Evolutionary conservation across 2,113 vertebrate species (phyloP).

Genomic region (Probosciger aterrimus): DNA sequence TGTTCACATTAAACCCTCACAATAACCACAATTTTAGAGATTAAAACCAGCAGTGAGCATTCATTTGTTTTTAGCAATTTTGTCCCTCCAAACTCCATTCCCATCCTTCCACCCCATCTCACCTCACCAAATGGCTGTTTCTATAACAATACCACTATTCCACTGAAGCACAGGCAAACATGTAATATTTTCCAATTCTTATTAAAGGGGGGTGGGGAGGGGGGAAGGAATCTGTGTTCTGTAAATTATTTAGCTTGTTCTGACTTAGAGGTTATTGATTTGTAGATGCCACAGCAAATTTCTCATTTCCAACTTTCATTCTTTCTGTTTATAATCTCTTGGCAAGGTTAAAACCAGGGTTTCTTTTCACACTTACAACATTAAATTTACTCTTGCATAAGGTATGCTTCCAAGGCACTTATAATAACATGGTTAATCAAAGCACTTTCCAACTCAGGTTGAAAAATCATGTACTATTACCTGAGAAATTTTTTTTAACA

Average conservation of each 20-base stretch:
- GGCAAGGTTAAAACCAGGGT: neutral
- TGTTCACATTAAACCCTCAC: neutral
- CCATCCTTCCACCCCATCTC: neutral
- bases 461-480: neutral
- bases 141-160: neutral
- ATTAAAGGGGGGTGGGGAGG: fast-evolving
- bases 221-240: neutral
- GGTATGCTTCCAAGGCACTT: neutral
- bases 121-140: neutral
- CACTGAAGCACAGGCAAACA: neutral
- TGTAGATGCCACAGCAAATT: neutral
- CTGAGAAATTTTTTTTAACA: neutral
- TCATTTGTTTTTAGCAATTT: neutral
- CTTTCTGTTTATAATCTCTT: neutral
- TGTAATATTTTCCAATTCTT: neutral
- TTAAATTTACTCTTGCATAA: neutral
- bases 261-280: neutral
- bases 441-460: neutral
- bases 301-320: neutral
- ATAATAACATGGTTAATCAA: neutral
- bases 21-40: neutral
- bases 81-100: neutral
- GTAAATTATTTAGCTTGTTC: neutral
- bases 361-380: neutral
- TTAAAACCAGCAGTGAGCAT: neutral